Conservation (phyloP, 1,140 invertebrate genomes). For the Batillaria attramentaria region DNA sequence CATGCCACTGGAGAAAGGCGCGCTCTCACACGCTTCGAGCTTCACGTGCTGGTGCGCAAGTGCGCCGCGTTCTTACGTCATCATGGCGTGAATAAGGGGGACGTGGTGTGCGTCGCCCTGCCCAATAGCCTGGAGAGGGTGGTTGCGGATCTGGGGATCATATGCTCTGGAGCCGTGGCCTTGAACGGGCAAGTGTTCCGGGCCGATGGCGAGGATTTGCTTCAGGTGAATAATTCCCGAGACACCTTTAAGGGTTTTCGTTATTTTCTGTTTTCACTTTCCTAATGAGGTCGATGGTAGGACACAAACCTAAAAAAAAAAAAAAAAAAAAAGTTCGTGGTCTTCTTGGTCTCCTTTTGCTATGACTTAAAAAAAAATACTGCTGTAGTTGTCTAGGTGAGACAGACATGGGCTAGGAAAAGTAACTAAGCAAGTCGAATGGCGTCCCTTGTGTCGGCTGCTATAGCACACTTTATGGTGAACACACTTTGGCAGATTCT, state of each 20-base stretch:
- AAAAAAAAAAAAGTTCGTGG: too few species aligned
- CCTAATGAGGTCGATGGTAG: background rate
- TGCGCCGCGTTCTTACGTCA: constrained; percentile 30
- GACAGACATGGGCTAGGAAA: too few species aligned
- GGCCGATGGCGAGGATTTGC: constrained; percentile 38
- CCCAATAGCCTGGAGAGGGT: constrained; percentile 45
- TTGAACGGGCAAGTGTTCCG: constrained; percentile 42
- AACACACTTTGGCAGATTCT: too few species aligned
- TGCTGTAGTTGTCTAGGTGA: too few species aligned
- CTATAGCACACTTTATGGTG: too few species aligned
- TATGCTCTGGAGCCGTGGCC: constrained; percentile 30
- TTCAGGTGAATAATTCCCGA: constrained; percentile 8
- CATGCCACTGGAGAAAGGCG: background rate
- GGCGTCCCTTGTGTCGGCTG: too few species aligned
- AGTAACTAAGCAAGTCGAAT: too few species aligned
- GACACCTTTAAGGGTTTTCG: too few species aligned
- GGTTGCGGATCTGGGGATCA: constrained; percentile 37
- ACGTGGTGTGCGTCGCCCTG: constrained; percentile 35
- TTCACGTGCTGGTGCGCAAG: constrained; percentile 22
- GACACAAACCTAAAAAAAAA: background rate
- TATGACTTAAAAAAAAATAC: too few species aligned
- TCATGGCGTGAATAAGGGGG: constrained; percentile 32
- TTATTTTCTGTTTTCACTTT: background rate
- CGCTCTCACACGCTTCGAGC: constrained; percentile 28
- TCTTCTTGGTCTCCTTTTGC: background rate